phyloP scores from a whole-genome alignment of 2,113 vertebrate genomes.

The Noctilio leporinus region DNA sequence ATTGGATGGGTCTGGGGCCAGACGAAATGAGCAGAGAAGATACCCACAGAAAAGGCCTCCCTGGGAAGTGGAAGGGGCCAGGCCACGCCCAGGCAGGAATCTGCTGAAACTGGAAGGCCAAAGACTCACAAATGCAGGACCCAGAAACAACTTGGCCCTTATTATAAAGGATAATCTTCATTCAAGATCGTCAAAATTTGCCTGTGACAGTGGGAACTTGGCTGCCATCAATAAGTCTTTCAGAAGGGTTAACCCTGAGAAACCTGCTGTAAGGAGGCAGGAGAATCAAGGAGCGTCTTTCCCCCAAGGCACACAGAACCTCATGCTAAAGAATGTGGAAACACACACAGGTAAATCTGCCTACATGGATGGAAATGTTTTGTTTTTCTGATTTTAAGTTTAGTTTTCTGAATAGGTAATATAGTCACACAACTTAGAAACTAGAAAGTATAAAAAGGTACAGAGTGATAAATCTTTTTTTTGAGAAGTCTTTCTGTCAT shows the following conservation, averaged over 20 bases:
- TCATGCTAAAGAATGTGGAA: conserved; percentile 92
- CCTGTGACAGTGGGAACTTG: conserved; percentile 61
- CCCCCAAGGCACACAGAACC: conserved; percentile 83
- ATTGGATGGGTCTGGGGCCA: conserved; percentile 70
- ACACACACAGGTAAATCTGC: conserved; percentile 90
- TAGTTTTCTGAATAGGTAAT: neutral
- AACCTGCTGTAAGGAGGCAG: conserved; percentile 77
- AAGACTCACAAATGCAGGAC: conserved; percentile 67
- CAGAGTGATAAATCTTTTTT: neutral
- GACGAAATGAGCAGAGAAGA: conserved; percentile 76
- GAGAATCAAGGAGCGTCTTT: conserved; percentile 79
- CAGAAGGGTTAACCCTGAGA: conserved; percentile 68
- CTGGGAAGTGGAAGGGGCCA: conserved; percentile 78
- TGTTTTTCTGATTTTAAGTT: neutral
- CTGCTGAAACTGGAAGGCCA: conserved; percentile 78
- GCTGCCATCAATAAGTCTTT: conserved; percentile 63
- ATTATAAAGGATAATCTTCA: conserved; percentile 75
- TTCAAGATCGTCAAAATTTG: conserved; percentile 74
- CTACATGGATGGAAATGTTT: neutral
- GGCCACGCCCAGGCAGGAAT: conserved; percentile 80
- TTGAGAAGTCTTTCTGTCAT: neutral
- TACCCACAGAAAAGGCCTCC: conserved; percentile 77
- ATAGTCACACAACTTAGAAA: neutral
- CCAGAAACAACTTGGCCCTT: conserved; percentile 63
- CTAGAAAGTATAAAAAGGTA: neutral